Conservation (phyloP, 2,797 vertebrate genomes). For the Phoeniculus purpureus region DNA sequence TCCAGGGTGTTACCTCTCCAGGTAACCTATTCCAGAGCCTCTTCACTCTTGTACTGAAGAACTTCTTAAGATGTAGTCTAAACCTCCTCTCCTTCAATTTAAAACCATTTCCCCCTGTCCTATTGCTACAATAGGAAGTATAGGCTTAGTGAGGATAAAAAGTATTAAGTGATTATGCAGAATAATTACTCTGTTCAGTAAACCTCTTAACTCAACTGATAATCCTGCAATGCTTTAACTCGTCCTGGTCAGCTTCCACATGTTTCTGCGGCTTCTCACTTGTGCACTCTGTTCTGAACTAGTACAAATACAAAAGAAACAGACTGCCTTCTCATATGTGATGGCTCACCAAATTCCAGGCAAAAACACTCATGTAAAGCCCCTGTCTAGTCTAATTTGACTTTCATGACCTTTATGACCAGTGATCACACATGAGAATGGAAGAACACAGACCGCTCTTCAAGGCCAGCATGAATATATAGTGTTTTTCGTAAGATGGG, state of each 20-base stretch:
- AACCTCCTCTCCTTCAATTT: too few species aligned
- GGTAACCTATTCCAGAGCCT: too few species aligned
- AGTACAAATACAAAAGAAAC: neutral
- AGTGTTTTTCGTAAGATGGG: neutral
- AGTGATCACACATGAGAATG: neutral
- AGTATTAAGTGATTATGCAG: neutral
- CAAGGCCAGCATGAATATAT: neutral
- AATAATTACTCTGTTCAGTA: neutral
- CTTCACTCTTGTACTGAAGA: too few species aligned
- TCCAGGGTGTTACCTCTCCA: too few species aligned
- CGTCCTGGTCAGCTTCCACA: neutral
- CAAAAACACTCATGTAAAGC: neutral
- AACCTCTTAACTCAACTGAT: neutral
- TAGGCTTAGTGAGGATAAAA: neutral
- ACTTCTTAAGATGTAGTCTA: too few species aligned
- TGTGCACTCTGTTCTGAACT: neutral
- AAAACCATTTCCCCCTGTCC: too few species aligned
- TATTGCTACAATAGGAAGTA: neutral
- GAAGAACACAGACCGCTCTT: slow-evolving; percentile 8
- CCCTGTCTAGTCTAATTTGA: neutral
- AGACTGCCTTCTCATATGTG: neutral
- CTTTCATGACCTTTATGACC: slow-evolving; percentile 54
- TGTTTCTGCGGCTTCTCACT: neutral
- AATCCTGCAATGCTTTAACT: neutral
- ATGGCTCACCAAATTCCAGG: slow-evolving; percentile 28